A percentile compares a stretch with the other conserved stretches of the same genome.
Conservation (phyloP, 2,888 invertebrate species). For the Criorhina ranunculi region DNA sequence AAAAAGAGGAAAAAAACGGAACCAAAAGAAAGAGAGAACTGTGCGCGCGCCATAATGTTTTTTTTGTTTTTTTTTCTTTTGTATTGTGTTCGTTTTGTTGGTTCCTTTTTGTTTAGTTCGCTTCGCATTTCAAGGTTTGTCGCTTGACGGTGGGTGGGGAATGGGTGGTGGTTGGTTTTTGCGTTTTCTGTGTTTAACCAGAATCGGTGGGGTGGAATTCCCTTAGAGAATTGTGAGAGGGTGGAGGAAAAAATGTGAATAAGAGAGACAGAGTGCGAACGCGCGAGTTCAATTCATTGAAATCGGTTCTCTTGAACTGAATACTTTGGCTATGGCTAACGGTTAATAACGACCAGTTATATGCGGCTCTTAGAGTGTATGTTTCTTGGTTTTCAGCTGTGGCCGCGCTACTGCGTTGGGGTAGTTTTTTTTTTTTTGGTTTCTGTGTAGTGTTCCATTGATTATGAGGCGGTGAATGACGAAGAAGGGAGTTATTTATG, state of each 20-base stretch:
- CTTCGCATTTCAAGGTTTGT: constrained; percentile 67
- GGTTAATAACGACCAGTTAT: constrained; percentile 76
- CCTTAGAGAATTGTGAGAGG: constrained; percentile 53
- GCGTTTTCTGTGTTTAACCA: constrained; percentile 77
- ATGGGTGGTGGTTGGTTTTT: constrained; percentile 71
- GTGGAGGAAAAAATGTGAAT: constrained; percentile 45
- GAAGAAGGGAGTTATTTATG: constrained; percentile 36
- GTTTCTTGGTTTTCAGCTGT: constrained; percentile 72
- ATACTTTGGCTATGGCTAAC: constrained; percentile 68
- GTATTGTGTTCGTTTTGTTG: constrained; percentile 22
- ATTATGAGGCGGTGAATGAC: constrained; percentile 35
- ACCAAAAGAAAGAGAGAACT: constrained; percentile 55
- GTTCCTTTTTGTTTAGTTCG: constrained; percentile 36
- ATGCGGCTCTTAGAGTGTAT: constrained; percentile 75
- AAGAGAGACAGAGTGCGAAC: constrained; percentile 63
- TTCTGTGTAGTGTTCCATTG: constrained; percentile 29
- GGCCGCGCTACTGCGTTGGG: constrained; percentile 60
- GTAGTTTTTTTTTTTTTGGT: constrained; percentile 12
- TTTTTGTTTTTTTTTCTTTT: no score
- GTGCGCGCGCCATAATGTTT: constrained; percentile 71
- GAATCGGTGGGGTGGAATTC: constrained; percentile 69
- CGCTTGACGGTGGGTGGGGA: constrained; percentile 44
- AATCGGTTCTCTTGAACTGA: constrained; percentile 70
- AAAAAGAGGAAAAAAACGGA: constrained; percentile 21
- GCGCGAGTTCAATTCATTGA: constrained; percentile 68